Evolutionary conservation across 2,888 invertebrate species (phyloP).

Genomic region (Cerastis rubricosa): DNA sequence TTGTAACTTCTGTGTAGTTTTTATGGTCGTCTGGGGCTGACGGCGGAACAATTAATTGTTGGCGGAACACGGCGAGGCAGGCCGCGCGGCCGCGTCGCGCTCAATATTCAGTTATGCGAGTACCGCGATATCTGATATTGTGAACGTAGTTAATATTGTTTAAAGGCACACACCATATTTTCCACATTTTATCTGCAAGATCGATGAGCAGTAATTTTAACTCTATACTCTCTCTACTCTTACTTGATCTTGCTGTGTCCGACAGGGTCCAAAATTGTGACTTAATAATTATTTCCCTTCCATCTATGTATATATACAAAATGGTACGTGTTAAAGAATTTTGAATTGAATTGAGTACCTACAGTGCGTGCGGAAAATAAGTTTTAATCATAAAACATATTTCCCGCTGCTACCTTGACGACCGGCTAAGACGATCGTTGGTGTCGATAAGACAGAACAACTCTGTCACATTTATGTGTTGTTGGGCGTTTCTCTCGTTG

Average conservation of each 20-base stretch:
- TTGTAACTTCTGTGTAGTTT: conserved; percentile 58
- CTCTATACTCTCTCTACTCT: no score
- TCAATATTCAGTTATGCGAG: conserved; percentile 57
- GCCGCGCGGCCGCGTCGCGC: conserved; percentile 41
- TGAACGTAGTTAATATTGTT: conserved; percentile 45
- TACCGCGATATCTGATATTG: conserved; percentile 46
- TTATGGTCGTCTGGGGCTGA: conserved; percentile 58
- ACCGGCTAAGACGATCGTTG: not conserved
- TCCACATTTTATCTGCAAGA: conserved; percentile 26
- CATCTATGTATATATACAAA: no score
- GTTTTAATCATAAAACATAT: not conserved
- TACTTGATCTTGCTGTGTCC: no score
- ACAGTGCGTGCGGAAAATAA: not conserved
- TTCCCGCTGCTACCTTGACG: not conserved
- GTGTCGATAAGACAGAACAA: no score
- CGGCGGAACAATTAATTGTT: conserved; percentile 61
- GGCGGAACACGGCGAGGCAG: conserved; percentile 43
- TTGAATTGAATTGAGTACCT: not conserved
- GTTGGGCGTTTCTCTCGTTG: not conserved
- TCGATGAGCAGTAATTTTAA: conserved; percentile 23
- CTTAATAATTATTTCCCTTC: no score
- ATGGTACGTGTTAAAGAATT: no score
- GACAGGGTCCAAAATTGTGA: no score
- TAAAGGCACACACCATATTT: conserved; percentile 40
- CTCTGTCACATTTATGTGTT: not conserved